Evolutionary conservation across 2,113 vertebrate species (phyloP).

Genomic region (Tachycineta bicolor): DNA sequence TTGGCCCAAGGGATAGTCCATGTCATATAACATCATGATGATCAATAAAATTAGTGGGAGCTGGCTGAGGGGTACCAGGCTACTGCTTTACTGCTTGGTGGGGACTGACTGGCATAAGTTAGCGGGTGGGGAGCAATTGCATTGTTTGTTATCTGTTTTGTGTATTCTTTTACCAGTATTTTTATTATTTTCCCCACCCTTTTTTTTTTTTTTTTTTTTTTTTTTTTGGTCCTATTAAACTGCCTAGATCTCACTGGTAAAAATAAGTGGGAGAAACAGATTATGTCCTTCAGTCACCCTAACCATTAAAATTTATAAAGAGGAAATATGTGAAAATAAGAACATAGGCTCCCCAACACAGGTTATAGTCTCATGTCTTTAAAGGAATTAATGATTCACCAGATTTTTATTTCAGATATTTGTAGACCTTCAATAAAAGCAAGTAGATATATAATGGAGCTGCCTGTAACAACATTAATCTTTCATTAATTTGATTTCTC

Average conservation of each 20-base stretch:
- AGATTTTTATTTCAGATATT: neutral
- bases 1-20: neutral
- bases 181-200: neutral
- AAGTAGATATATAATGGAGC: neutral
- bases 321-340: neutral
- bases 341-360: fast-evolving
- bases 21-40: too few relatives aligned
- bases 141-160: neutral
- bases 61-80: neutral
- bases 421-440: constrained; percentile 5
- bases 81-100: neutral
- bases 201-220: neutral
- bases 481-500: constrained; percentile 53
- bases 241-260: neutral
- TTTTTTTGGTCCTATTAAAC: neutral
- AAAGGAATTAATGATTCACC: neutral
- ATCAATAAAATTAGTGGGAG: neutral
- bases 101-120: neutral
- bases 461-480: constrained; percentile 44
- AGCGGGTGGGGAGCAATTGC: fast-evolving
- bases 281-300: neutral
- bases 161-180: neutral
- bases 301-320: neutral
- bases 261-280: neutral
- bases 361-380: neutral